These are phyloP conservation scores for Candidula unifasciata DNA, from an alignment of 2,888 invertebrate genomes.

Conservation along the genomic window DNA sequence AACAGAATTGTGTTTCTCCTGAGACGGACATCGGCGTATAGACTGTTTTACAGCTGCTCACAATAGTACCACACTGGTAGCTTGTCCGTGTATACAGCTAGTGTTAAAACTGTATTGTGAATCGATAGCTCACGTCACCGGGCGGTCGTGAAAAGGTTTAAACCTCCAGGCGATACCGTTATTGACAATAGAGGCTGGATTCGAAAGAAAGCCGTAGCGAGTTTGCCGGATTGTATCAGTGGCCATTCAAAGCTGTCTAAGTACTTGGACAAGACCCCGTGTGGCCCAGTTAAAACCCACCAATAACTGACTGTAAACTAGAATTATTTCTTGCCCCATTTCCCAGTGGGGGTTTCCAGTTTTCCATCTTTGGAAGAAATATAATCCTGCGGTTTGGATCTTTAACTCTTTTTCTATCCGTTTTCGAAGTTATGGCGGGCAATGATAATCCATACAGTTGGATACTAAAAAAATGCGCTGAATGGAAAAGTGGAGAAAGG, in stretches of 20 bases:
- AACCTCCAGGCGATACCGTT: not conserved
- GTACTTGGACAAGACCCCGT: not conserved
- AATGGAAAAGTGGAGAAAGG: no score
- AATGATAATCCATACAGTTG: no score
- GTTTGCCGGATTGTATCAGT: not conserved
- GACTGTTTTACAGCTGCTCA: slow-evolving; percentile 3
- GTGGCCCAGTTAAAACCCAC: not conserved
- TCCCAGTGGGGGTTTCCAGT: not conserved
- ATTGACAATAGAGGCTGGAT: not conserved
- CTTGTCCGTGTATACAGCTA: not conserved
- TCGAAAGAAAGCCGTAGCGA: not conserved
- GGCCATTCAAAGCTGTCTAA: slow-evolving; percentile 5
- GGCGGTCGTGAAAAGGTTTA: not conserved
- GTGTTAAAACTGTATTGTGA: not conserved
- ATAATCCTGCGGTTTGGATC: no score
- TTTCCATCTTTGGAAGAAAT: no score
- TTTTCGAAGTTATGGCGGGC: no score
- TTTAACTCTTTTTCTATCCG: no score
- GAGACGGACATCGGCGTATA: not conserved
- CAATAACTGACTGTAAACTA: not conserved
- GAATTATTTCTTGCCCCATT: not conserved
- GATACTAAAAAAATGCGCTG: no score
- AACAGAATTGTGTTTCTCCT: not conserved
- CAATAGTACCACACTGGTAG: not conserved
- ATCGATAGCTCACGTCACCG: not conserved